phyloP scores from a whole-genome alignment of 2,888 invertebrate species.

The Linnaemya tessellans region DNA sequence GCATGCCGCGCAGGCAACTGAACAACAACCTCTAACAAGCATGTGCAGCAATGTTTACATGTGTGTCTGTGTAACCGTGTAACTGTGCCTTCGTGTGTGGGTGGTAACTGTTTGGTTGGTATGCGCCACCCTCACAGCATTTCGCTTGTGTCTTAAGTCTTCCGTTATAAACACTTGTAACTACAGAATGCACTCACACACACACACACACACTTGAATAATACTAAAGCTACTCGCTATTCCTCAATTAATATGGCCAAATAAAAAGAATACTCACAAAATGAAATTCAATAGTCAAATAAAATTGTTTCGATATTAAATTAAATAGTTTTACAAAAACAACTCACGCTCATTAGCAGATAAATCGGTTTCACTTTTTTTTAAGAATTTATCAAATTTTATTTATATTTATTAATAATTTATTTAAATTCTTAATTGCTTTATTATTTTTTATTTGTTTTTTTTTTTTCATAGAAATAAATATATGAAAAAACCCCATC shows the following conservation, averaged over 20 bases:
- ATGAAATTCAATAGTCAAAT: not conserved
- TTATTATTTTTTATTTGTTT: slow-evolving; percentile 45
- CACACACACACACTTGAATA: not conserved
- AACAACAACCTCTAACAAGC: not conserved
- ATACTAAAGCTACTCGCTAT: not conserved
- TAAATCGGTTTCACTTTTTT: slow-evolving; percentile 61
- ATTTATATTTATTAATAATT: slow-evolving; percentile 22
- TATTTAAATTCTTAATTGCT: slow-evolving; percentile 60
- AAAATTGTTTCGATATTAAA: not conserved
- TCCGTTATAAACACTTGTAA: slow-evolving; percentile 75
- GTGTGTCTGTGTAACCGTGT: not conserved
- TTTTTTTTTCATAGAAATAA: not conserved
- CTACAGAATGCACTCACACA: slow-evolving; percentile 3
- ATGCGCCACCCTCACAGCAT: slow-evolving; percentile 75
- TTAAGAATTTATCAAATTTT: slow-evolving; percentile 31
- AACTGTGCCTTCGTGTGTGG: slow-evolving; percentile 15
- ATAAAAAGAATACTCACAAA: not conserved
- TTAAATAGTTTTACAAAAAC: not conserved
- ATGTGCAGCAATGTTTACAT: slow-evolving; percentile 4
- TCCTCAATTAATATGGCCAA: not conserved
- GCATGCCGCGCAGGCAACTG: slow-evolving; percentile 15
- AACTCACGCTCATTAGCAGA: slow-evolving; percentile 9
- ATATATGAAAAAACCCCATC: slow-evolving; percentile 28
- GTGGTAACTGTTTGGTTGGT: slow-evolving; percentile 15
- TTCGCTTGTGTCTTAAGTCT: slow-evolving; percentile 79